Evolutionary conservation across 2,113 vertebrate species (phyloP).

Genomic region (Corythoichthys intestinalis): DNA sequence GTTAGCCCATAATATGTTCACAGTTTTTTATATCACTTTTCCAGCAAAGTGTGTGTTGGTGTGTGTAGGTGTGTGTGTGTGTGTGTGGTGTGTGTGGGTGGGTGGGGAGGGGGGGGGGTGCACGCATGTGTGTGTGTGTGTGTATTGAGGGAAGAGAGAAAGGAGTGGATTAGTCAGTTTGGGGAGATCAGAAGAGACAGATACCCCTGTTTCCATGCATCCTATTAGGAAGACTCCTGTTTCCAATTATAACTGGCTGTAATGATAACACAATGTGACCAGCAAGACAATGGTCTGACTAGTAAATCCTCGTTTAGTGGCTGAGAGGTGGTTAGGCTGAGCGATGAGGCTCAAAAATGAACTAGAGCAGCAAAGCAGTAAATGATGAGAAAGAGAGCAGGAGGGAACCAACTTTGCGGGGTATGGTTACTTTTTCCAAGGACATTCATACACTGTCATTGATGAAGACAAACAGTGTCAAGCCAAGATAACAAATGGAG

Average conservation of each 20-base stretch:
- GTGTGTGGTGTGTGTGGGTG: background rate
- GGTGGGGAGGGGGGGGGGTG: no score
- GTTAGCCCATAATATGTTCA: background rate
- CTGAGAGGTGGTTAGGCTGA: background rate
- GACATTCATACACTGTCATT: conserved; percentile 48
- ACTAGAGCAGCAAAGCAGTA: conserved; percentile 46
- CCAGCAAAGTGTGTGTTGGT: background rate
- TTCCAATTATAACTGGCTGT: conserved; percentile 79
- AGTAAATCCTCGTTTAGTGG: conserved; percentile 7
- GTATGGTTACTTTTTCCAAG: conserved; percentile 51
- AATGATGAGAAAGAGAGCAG: conserved; percentile 46
- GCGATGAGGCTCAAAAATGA: conserved; percentile 16
- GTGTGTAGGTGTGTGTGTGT: background rate
- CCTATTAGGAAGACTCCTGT: conserved; percentile 78
- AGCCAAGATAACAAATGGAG: conserved; percentile 38
- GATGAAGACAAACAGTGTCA: conserved; percentile 19
- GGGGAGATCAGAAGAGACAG: conserved; percentile 81
- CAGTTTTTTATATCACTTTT: background rate
- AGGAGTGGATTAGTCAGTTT: conserved; percentile 68
- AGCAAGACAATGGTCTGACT: conserved; percentile 61
- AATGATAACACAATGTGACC: conserved; percentile 75
- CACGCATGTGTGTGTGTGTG: background rate
- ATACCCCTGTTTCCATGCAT: conserved; percentile 79
- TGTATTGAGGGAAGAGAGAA: conserved; percentile 60
- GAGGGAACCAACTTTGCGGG: conserved; percentile 32